Evolutionary conservation across 2,888 invertebrate species (phyloP), one percentile per base, ranked within the genome.

Genomic region (Nemurella pictetii): DNA sequence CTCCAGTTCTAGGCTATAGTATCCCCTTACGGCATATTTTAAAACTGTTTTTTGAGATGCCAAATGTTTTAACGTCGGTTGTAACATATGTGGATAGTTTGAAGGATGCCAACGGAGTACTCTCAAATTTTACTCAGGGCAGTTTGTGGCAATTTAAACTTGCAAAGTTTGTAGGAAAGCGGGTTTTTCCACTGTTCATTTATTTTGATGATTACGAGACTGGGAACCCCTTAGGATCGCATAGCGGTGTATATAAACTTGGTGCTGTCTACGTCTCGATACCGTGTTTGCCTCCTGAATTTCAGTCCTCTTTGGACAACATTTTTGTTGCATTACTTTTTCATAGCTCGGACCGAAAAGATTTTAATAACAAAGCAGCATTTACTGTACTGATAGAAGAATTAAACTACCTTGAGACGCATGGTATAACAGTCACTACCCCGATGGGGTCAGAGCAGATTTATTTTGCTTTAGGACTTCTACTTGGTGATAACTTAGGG

Each of bases 401-500:
- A 84, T 80, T 87, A 28, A 77, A 84, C 35, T 86, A 83, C 85
- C 78, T 87, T 15, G 83, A 84, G 75, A 72, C 82, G 4, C 32
- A 80, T 0, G 87, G 87, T 15, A 86, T 87, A 26, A 81, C 74
- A 26, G 80, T 87, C 5, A 77, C 81, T 12, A 55, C 85, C 75
- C 29, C 28, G 0, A 83, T 73, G 32, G 86, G 84, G 25, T 74
- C 84, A 0, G 73, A 84, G 27, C 85, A 84, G 77, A 78, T 87
- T 26, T 85, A 85, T 83, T 87, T 87, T 77, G 85, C 35, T 12
- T 77, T 87, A 27, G 84, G 74, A 25, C 83, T 87, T 36, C 55
- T 87, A 32, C 80, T 83, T 28, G 87, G 87, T 9, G 87, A 87
- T 82, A 87, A 87, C 85, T 75, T 87, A 2, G 87, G 85, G 0